Conservation (phyloP, 2,797 vertebrate species). For the Dryobates pubescens region DNA sequence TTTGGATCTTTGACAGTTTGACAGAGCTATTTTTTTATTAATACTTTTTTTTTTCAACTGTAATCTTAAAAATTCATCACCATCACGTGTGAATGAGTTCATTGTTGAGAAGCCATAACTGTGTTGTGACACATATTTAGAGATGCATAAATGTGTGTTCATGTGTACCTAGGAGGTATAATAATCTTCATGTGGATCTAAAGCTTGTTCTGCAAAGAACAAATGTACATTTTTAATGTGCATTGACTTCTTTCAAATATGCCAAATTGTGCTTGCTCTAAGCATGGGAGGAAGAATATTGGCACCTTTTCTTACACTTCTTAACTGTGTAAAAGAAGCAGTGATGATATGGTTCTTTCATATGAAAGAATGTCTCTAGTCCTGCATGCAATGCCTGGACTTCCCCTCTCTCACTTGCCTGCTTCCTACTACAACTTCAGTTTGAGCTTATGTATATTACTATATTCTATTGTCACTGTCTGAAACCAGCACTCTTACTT, state of each 20-base stretch:
- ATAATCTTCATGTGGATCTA: not conserved
- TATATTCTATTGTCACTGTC: not conserved
- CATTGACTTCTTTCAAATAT: constrained; percentile 33
- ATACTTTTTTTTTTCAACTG: not conserved
- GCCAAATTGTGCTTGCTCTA: constrained; percentile 22
- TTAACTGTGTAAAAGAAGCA: not conserved
- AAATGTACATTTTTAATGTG: not conserved
- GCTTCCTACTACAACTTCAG: not conserved
- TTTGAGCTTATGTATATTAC: not conserved
- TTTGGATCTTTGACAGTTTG: constrained; percentile 40
- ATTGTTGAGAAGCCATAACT: not conserved
- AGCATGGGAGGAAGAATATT: constrained; percentile 32
- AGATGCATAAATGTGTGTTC: constrained; percentile 16
- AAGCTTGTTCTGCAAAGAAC: not conserved
- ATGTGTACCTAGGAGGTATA: not conserved
- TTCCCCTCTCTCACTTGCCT: not conserved
- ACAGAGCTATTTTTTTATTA: constrained; percentile 3
- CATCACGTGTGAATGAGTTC: constrained; percentile 21
- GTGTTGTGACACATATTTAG: constrained; percentile 27
- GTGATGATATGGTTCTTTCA: not conserved
- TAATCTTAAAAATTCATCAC: constrained; percentile 12
- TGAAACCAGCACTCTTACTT: not conserved
- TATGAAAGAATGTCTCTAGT: not conserved
- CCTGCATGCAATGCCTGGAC: not conserved
- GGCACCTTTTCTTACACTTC: not conserved